Conservation (phyloP, 2,113 vertebrate genomes). For the Ceuthmochares aereus region DNA sequence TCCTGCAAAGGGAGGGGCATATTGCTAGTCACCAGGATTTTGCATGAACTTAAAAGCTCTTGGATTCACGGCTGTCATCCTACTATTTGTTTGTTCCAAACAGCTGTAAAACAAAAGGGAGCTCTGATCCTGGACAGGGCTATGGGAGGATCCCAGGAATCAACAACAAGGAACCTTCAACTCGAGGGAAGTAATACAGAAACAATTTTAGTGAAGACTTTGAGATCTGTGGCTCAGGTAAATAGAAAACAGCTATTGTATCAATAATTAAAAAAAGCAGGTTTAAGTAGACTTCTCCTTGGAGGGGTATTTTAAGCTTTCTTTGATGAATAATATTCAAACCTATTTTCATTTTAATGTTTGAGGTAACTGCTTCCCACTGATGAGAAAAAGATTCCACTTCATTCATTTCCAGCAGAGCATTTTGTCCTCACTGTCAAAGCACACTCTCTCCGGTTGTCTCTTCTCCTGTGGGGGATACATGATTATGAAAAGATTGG, state of each 20-base stretch:
- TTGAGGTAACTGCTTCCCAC: background rate
- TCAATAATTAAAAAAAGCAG: background rate
- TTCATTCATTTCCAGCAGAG: background rate
- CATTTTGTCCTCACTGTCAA: background rate
- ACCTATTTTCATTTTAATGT: background rate
- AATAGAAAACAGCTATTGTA: background rate
- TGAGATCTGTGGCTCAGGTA: background rate
- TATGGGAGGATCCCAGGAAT: background rate
- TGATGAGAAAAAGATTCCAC: background rate
- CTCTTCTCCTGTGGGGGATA: background rate
- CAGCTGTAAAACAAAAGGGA: background rate
- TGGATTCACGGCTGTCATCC: background rate
- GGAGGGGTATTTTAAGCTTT: background rate
- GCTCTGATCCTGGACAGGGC: fast-evolving
- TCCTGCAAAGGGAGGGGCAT: background rate
- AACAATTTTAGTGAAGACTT: background rate
- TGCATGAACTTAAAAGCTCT: background rate
- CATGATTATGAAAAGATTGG: fast-evolving
- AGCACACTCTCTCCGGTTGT: background rate
- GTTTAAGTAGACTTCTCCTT: background rate
- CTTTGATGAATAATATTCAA: background rate
- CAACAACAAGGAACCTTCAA: background rate
- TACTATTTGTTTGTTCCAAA: background rate
- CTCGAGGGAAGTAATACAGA: background rate
- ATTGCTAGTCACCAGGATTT: background rate